Conservation (phyloP, 2,888 invertebrate species). For the Cylloceria caligata region DNA sequence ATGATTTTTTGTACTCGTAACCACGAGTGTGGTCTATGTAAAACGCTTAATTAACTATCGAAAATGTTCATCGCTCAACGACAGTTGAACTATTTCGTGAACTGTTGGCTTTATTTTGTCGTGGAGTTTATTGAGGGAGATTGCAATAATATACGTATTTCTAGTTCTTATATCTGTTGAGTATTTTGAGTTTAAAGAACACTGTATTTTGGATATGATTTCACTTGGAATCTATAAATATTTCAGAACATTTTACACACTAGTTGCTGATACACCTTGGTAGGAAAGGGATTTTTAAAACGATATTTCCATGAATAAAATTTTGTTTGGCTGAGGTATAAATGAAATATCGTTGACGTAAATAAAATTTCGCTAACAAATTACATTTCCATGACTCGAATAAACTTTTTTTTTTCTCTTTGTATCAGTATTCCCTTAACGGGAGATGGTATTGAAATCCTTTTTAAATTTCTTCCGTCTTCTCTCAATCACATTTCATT, state of each 20-base stretch:
- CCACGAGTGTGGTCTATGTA: background rate
- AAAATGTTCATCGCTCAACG: constrained; percentile 12
- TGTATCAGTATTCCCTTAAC: too few species aligned
- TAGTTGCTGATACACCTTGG: background rate
- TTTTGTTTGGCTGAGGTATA: background rate
- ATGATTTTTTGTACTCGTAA: constrained; percentile 2
- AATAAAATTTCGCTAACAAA: too few species aligned
- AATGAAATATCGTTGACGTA: too few species aligned
- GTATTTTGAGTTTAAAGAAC: background rate
- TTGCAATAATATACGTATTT: background rate
- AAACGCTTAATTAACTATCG: constrained; percentile 29
- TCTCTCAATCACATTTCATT: background rate
- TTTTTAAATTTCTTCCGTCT: too few species aligned
- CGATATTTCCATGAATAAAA: background rate
- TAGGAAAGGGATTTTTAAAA: background rate
- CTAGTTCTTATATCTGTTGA: background rate
- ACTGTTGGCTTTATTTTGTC: background rate
- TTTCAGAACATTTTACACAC: background rate
- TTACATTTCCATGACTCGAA: too few species aligned
- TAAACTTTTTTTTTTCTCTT: too few species aligned
- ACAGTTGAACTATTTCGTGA: background rate
- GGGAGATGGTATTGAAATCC: too few species aligned
- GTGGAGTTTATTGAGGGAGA: background rate
- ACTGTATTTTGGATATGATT: too few species aligned
- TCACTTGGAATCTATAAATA: background rate